phyloP scores from a whole-genome alignment of 2,888 invertebrate genomes.

The Epirrita christyi region DNA sequence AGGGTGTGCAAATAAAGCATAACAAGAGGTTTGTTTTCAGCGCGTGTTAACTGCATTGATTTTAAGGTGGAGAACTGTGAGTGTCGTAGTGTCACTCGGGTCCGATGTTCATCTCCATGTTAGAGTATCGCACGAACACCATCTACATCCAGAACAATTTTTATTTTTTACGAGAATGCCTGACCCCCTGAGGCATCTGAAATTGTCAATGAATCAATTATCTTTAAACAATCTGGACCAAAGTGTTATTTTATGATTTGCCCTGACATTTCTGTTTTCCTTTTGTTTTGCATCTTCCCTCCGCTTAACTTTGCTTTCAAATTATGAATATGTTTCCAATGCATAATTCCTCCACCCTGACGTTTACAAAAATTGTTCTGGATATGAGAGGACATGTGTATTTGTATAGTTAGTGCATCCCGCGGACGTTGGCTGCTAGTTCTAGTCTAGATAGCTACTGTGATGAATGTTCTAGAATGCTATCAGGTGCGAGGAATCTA shows the following conservation, averaged over 20 bases:
- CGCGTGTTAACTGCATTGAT: slow-evolving; percentile 86
- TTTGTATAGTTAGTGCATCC: slow-evolving; percentile 73
- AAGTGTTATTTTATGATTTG: slow-evolving; percentile 17
- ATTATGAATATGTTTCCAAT: slow-evolving; percentile 34
- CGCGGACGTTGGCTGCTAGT: slow-evolving; percentile 68
- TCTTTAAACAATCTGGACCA: slow-evolving; percentile 16
- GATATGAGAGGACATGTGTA: slow-evolving; percentile 65
- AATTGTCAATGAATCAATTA: neutral
- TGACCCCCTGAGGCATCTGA: slow-evolving; percentile 5
- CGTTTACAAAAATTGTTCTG: slow-evolving; percentile 76
- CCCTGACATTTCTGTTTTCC: slow-evolving; percentile 16
- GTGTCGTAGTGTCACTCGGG: slow-evolving; percentile 81
- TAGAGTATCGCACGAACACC: slow-evolving; percentile 77
- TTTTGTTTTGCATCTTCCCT: slow-evolving; percentile 27
- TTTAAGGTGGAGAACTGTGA: slow-evolving; percentile 86
- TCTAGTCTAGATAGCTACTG: slow-evolving; percentile 60
- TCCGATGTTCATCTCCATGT: slow-evolving; percentile 77
- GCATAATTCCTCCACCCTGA: slow-evolving; percentile 61
- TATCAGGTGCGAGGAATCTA: slow-evolving; percentile 64
- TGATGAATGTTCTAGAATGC: slow-evolving; percentile 68
- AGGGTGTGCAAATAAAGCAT: slow-evolving; percentile 72
- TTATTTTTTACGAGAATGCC: slow-evolving; percentile 38
- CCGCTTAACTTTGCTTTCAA: slow-evolving; percentile 33
- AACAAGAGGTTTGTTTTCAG: slow-evolving; percentile 83
- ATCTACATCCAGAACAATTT: slow-evolving; percentile 60